Evolutionary conservation across 2,797 vertebrate species (phyloP), one percentile per base, ranked within the genome.

Genomic region (Lacerta viridis): DNA sequence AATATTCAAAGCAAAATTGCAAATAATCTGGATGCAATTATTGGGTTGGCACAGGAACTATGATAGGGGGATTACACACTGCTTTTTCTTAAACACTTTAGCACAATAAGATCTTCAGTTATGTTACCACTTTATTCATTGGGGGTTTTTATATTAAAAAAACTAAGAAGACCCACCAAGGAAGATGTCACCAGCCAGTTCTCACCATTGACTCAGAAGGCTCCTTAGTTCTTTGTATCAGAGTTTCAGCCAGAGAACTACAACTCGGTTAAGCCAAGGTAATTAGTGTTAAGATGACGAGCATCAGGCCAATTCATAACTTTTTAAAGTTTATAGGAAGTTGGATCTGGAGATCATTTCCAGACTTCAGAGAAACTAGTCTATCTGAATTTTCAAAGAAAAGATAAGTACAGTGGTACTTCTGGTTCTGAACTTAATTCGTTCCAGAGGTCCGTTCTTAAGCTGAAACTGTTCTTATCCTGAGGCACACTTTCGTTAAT

Each of bases 41-140:
- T 92, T 0, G 0, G 68, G 89, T 91, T 95, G 95, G 89, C 90
- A 1, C 84, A 93, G 90, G 88, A 93, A 92, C 84, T 82, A 84
- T 94, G 90, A 95, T 95, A 95, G 87, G 95, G 78, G 87, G 91
- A 96, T 92, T 94, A 92, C 0, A 90, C 95, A 90, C 95, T 94
- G 94, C 88, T 94, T 92, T 94, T 93, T 94, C 93, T 92, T 94
- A 94, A 93, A 91, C 84, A 94, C 92, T 94, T 92, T 46, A 89
- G 89, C 85, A 93, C 89, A 95, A 94, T 93, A 93, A 96, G 91
- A 90, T 92, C 81, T 92, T 94, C 23, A 71, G 3, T 69, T 91
- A 69, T 90, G 82, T 90, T 93, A 92, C 90, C 82, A 84, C 90
- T 93, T 90, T 87, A 79, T 91, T 83, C 94, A 92, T 88, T 77